phyloP scores from a whole-genome alignment of 92 coral and sea anemone genomes.

The Anthopleura xanthogrammica region DNA sequence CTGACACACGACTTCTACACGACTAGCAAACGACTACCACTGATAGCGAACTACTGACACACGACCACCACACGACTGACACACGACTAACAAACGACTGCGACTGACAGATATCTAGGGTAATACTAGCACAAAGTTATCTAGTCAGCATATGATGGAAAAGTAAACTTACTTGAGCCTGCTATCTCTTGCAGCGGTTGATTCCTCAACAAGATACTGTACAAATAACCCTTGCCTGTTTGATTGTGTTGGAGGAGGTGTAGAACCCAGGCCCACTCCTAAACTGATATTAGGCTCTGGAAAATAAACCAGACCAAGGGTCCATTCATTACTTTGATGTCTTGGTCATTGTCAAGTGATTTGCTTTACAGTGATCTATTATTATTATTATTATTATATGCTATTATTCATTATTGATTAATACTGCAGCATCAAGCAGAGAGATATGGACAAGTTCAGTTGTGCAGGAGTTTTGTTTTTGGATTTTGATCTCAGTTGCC shows the following conservation, averaged over 20 bases:
- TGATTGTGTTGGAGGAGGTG: conserved; percentile 41
- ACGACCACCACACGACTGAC: not conserved
- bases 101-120: too few species aligned
- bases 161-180: conserved; percentile 66
- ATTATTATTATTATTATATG: too few species aligned
- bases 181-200: conserved; percentile 84
- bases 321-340: too few species aligned
- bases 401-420: too few species aligned
- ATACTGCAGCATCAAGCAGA: too few species aligned
- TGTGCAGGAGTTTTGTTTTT: too few species aligned
- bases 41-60: not conserved
- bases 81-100: not conserved
- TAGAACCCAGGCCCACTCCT: conserved; percentile 81
- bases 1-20: not conserved
- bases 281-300: conserved; percentile 73
- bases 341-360: too few species aligned
- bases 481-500: too few species aligned
- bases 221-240: conserved; percentile 70
- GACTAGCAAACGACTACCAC: not conserved
- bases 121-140: too few species aligned
- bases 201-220: conserved; percentile 77
- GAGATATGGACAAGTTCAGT: too few species aligned
- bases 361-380: too few species aligned
- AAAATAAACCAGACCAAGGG: not conserved
- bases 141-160: too few species aligned